Evolutionary conservation across 2,888 invertebrate species (phyloP).

Genomic region (Drosophila acutilabella): DNA sequence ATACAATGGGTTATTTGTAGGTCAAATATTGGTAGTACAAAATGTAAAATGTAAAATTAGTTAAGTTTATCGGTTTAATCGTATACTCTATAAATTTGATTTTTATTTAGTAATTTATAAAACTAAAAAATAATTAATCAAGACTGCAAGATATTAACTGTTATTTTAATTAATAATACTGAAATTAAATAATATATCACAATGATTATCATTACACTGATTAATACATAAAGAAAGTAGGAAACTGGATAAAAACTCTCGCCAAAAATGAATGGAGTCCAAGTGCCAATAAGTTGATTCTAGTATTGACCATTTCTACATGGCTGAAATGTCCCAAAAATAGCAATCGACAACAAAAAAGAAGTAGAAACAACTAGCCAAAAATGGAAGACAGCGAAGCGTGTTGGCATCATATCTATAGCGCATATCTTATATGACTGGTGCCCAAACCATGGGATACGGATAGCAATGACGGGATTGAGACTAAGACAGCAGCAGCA

Average conservation of each 20-base stretch:
- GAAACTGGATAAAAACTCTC: constrained; percentile 33
- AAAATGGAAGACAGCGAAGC: constrained; percentile 60
- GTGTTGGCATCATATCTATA: constrained; percentile 66
- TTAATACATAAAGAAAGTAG: constrained; percentile 55
- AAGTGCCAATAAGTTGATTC: constrained; percentile 65
- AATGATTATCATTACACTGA: no score
- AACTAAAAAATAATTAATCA: no score
- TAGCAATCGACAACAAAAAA: background rate
- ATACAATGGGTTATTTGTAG: constrained; percentile 57
- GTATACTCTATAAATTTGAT: no score
- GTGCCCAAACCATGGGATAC: constrained; percentile 47
- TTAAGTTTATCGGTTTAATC: no score
- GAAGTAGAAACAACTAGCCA: constrained; percentile 50
- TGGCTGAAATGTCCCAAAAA: constrained; percentile 53
- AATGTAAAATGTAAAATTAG: background rate
- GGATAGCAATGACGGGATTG: constrained; percentile 28
- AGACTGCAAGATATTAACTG: no score
- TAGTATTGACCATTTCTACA: constrained; percentile 63
- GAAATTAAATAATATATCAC: no score
- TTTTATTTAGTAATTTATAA: no score
- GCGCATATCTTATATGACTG: constrained; percentile 58
- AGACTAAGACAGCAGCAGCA: background rate
- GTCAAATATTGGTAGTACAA: constrained; percentile 21
- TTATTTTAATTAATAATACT: no score
- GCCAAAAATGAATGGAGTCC: constrained; percentile 25